Evolutionary conservation across 1,140 invertebrate genomes (phyloP).

Genomic region (Mya arenaria): DNA sequence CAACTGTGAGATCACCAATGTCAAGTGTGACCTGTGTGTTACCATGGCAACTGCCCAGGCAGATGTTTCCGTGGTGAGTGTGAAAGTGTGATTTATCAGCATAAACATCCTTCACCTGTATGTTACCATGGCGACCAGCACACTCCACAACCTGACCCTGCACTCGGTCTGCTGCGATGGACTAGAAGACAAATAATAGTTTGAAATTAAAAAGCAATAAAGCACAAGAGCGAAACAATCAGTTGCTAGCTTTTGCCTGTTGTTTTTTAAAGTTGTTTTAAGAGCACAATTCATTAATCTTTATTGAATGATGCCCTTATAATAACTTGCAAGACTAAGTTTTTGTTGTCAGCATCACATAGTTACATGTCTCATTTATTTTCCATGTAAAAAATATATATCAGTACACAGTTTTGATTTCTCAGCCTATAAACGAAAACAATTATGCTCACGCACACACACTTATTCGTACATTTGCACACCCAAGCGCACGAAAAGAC

Average conservation of each 20-base stretch:
- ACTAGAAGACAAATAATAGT: not conserved
- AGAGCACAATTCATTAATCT: too few species aligned
- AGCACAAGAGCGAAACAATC: not conserved
- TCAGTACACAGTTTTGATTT: too few species aligned
- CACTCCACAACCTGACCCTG: conserved; percentile 20
- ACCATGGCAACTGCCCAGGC: conserved; percentile 44
- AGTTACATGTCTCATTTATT: too few species aligned
- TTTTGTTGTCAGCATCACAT: not conserved
- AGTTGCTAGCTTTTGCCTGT: too few species aligned
- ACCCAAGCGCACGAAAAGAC: not conserved
- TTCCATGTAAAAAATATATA: too few species aligned
- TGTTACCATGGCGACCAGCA: conserved; percentile 17
- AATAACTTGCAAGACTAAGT: not conserved
- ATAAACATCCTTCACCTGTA: conserved; percentile 26
- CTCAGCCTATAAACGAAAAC: too few species aligned
- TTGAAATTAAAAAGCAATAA: not conserved
- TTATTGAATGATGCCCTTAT: too few species aligned
- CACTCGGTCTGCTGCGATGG: conserved; percentile 11
- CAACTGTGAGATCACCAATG: conserved; percentile 22
- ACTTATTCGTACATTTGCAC: too few species aligned
- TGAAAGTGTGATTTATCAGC: conserved; percentile 5
- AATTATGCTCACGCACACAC: too few species aligned
- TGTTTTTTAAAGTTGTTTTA: too few species aligned
- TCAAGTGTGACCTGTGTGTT: conserved; percentile 32
- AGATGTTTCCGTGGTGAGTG: conserved; percentile 9